Evolutionary conservation across 2,888 invertebrate species (phyloP), one percentile per base, ranked within the genome.

Genomic region (Epistrophe eligans): DNA sequence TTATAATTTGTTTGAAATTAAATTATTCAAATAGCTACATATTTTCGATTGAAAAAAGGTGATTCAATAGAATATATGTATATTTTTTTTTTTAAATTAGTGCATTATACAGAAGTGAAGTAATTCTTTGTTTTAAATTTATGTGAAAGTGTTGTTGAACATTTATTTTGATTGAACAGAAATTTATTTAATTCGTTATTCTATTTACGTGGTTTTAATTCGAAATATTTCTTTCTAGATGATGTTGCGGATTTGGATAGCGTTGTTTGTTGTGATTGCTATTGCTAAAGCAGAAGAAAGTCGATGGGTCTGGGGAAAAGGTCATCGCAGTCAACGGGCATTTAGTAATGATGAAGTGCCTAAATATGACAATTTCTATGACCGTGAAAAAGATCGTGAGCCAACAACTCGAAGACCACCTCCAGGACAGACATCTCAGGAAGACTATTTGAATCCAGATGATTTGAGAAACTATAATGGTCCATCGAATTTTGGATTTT

Each of bases 361-460:
- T 70, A 89, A 80, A 74, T 83, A 90, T 67, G 66, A 89, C 48
- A 57, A 80, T 43, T 73, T 77, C 11, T 89, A 90, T 58, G 89
- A 88, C 5, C 77, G 89, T 24, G 79, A 83, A 43, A 84, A 73
- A 35, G 90, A 89, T 10, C 90, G 92, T 2, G 92, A 93, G 64
- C 92, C 92, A 15, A 92, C 92, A 0, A 92, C 92, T 3, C 89
- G 90, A 32, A 85, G 90, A 13, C 92, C 93, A 10, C 38, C 90
- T 32, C 90, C 90, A 0, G 91, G 92, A 0, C 89, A 90, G 45
- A 89, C 90, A 76, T 91, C 90, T 79, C 92, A 92, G 62, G 92
- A 92, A 67, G 92, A 92, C 32, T 91, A 91, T 77, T 89, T 89
- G 13, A 90, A 90, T 72, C 94, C 84, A 90, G 93, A 32, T 92